A percentile compares a stretch with the other conserved stretches of the same genome.
Evolutionary conservation across 2,888 invertebrate genomes (phyloP).

Genomic region (Rhaphigaster nebulosa): DNA sequence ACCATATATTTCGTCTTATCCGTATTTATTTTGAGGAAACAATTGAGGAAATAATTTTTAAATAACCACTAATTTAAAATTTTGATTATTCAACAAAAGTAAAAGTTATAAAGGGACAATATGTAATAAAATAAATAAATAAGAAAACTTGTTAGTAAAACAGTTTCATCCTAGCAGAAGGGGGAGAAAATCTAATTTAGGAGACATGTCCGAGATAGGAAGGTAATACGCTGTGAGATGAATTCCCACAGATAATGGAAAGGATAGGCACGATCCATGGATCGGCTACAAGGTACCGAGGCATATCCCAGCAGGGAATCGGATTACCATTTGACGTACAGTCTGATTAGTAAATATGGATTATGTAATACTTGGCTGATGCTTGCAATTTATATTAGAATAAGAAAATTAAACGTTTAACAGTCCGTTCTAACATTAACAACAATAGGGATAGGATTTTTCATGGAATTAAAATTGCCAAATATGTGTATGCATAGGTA

Average conservation of each 20-base stretch:
- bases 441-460: no score
- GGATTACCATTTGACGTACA: background rate
- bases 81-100: background rate
- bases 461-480: no score
- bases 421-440: no score
- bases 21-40: no score
- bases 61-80: background rate
- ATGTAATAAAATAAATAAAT: background rate
- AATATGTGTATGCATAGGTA: no score
- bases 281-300: background rate
- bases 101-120: background rate
- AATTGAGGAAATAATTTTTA: background rate
- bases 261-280: background rate
- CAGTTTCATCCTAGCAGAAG: background rate
- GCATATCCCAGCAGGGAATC: background rate
- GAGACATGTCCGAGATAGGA: background rate
- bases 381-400: background rate
- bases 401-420: background rate
- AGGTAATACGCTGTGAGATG: slow-evolving; percentile 3
- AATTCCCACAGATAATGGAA: slow-evolving; percentile 10
- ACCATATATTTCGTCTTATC: no score
- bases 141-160: background rate
- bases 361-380: no score
- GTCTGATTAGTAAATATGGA: background rate
- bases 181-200: background rate